A percentile compares a stretch with the other conserved stretches of the same genome.
These are phyloP conservation scores for Ceraclea dissimilis DNA, from an alignment of 2,888 invertebrate species.

Conservation along the genomic window DNA sequence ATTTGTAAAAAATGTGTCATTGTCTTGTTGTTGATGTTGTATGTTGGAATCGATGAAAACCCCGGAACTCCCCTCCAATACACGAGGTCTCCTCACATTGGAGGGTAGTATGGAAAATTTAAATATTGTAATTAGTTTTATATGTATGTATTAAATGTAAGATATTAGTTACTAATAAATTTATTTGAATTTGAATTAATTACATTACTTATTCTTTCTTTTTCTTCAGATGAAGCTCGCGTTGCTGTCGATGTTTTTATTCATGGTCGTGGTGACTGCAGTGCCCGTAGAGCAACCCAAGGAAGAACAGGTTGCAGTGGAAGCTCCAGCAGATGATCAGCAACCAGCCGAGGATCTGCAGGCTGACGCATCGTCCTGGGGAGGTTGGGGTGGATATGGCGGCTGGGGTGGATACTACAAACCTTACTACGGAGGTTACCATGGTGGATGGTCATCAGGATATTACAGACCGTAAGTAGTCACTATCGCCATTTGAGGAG, in stretches of 20 bases:
- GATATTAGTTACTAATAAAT: too few relatives aligned
- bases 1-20: too few relatives aligned
- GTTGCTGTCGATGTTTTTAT: slow-evolving; percentile 7
- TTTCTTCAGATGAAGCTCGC: slow-evolving; percentile 16
- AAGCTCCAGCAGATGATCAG: slow-evolving; percentile 28
- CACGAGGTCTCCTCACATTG: too few relatives aligned
- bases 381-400: slow-evolving; percentile 29
- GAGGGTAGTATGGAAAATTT: too few relatives aligned
- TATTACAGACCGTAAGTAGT: slow-evolving; percentile 13
- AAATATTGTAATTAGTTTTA: too few relatives aligned
- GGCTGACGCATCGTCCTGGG: slow-evolving; percentile 26
- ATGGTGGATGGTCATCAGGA: neutral
- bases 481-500: too few relatives aligned
- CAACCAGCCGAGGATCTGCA: slow-evolving; percentile 28
- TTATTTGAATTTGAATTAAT: too few relatives aligned
- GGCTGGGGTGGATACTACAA: slow-evolving; percentile 31
- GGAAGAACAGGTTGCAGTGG: slow-evolving; percentile 30
- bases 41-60: too few relatives aligned
- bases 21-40: too few relatives aligned
- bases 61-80: too few relatives aligned
- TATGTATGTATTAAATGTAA: too few relatives aligned
- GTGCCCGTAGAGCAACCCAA: slow-evolving; percentile 23
- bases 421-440: slow-evolving; percentile 26
- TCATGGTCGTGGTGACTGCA: slow-evolving; percentile 17
- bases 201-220: neutral